Evolutionary conservation across 2,113 vertebrate species (phyloP), one percentile per base, ranked within the genome.

Genomic region (Nerophis ophidion): DNA sequence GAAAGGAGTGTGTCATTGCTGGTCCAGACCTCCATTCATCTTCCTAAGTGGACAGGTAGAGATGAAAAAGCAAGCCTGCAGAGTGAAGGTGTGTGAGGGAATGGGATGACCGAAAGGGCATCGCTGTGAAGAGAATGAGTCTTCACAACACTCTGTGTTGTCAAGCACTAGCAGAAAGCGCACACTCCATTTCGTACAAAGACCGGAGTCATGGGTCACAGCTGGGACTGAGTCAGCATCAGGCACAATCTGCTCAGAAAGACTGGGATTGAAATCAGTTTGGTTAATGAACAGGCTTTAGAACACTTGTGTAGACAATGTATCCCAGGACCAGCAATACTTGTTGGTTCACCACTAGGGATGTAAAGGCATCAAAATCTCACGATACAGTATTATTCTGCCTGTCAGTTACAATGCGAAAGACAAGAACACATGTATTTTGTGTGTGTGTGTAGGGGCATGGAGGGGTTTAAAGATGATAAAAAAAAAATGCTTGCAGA

Each of bases 251-350:
- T 0, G 6, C 58, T 56, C 71, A 51, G 71, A 54, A 45, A 67
- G 42, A 52, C 38, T 36, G 52, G 74, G 71, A 79, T 71, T 80
- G 34, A 68, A 17, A 79, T 84, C 60, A 66, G 45, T 60, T 19
- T 66, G 48, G 57, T 63, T 70, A 73, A 74, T 51, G 34, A 65
- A 67, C 60, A 15, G n/a, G 49, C 34, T 47, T 34, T 40, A 48
- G 19, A 40, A 38, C 10, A 55, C 8, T 55, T 55, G 1, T 38
- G 38, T 35, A 40, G 34, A 34, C 9, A 36, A 54, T 38, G 35
- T 9, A 40, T 15, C 35, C 11, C 7, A 40, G n/a, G 35, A 44
- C 34, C 1, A 45, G 5, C 1, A 46, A 33, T 48, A 40, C 16
- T 5, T 33, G 1, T 68, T 61, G 34, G 74, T 58, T 71, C 14